Evolutionary conservation across 1,140 invertebrate species (phyloP).

Genomic region (Ptiloglossa arizonensis): DNA sequence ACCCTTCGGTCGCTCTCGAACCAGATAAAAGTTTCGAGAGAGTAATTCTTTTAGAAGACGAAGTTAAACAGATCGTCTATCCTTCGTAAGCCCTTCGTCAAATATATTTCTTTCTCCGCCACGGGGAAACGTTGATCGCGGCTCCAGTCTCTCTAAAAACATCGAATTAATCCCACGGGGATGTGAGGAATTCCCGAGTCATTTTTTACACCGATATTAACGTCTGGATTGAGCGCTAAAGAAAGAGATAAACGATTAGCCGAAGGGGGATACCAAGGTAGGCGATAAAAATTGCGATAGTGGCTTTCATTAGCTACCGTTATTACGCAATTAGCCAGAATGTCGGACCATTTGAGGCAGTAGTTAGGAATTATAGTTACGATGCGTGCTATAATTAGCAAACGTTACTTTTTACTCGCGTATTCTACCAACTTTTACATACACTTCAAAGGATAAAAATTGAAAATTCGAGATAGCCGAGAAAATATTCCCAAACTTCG

Average conservation of each 20-base stretch:
- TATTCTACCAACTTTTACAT: no score
- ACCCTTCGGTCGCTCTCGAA: background rate
- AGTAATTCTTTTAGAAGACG: background rate
- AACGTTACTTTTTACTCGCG: background rate
- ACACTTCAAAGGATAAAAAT: no score
- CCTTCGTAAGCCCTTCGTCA: background rate
- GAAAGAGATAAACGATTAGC: background rate
- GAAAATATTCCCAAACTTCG: no score
- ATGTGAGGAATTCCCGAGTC: background rate
- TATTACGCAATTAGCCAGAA: background rate
- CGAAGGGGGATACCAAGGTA: background rate
- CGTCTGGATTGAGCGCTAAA: background rate
- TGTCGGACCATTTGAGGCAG: background rate
- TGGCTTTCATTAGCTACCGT: background rate
- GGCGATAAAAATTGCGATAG: background rate
- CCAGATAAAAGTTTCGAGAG: background rate
- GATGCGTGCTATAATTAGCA: background rate
- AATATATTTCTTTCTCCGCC: background rate
- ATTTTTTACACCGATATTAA: background rate
- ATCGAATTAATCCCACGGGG: background rate
- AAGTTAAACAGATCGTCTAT: conserved; percentile 2
- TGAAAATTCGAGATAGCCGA: no score
- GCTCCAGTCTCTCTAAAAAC: background rate
- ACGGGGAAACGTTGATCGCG: background rate
- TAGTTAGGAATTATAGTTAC: background rate